Conservation (phyloP, 2,888 invertebrate species). For the Junonia oenone region DNA sequence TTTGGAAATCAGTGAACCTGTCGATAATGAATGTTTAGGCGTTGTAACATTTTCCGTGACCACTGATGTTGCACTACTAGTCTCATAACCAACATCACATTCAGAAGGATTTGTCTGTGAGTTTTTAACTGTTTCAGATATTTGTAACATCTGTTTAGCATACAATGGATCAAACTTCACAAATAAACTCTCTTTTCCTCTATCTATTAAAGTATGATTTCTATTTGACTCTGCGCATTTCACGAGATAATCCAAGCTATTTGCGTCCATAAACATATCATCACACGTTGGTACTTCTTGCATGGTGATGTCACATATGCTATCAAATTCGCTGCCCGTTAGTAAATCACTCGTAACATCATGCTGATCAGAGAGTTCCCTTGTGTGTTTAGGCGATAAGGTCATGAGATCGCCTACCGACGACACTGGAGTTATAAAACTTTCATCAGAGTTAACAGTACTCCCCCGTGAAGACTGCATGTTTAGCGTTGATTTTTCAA, state of each 20-base stretch:
- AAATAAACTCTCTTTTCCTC: constrained; percentile 82
- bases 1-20: constrained; percentile 42
- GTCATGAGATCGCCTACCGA: constrained; percentile 63
- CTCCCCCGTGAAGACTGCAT: constrained; percentile 52
- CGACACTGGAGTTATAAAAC: constrained; percentile 57
- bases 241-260: constrained; percentile 76
- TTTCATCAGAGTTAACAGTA: constrained; percentile 50
- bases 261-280: constrained; percentile 78
- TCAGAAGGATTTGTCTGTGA: constrained; percentile 48
- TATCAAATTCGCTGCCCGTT: constrained; percentile 61
- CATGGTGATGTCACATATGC: constrained; percentile 68
- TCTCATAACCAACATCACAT: constrained; percentile 66
- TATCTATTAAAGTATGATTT: constrained; percentile 51
- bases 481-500: constrained; percentile 31
- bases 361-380: constrained; percentile 38
- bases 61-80: constrained; percentile 57
- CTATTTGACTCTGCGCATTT: constrained; percentile 64
- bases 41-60: constrained; percentile 48
- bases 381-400: constrained; percentile 50
- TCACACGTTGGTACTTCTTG: constrained; percentile 55
- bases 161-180: constrained; percentile 82
- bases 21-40: constrained; percentile 51
- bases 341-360: constrained; percentile 58
- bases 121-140: constrained; percentile 36
- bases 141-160: constrained; percentile 43